A percentile compares a stretch with the other conserved stretches of the same genome.
phyloP scores from a whole-genome alignment of 2,888 invertebrate species.

The Synergus gifuensis region DNA sequence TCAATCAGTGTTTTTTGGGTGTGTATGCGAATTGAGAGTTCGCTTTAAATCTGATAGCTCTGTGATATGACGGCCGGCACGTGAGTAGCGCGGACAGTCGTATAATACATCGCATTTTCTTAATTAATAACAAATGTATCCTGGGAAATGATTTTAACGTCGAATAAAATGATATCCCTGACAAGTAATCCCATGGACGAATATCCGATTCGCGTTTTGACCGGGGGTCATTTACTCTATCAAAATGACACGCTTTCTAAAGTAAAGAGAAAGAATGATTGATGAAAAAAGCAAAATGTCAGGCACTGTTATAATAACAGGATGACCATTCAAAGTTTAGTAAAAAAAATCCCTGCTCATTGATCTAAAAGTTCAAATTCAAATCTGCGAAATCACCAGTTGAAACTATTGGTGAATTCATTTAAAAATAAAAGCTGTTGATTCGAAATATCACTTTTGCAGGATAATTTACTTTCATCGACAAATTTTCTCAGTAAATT shows the following conservation, averaged over 20 bases:
- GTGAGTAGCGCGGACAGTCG: constrained; percentile 4
- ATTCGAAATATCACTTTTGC: constrained; percentile 58
- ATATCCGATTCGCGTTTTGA: constrained; percentile 32
- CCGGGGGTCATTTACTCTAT: neutral
- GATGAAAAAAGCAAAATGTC: neutral
- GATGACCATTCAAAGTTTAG: neutral
- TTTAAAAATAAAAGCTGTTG: too few relatives aligned
- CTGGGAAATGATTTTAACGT: constrained; percentile 67
- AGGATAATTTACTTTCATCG: neutral
- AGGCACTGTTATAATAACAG: neutral
- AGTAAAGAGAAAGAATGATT: neutral
- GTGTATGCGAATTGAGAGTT: constrained; percentile 50
- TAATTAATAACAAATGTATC: constrained; percentile 74
- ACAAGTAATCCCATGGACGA: constrained; percentile 52
- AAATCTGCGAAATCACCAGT: too few relatives aligned
- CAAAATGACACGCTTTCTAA: neutral
- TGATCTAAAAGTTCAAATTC: neutral
- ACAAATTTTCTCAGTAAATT: neutral
- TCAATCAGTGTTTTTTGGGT: constrained; percentile 1
- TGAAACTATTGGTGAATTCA: too few relatives aligned
- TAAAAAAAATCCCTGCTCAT: too few relatives aligned
- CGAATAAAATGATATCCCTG: constrained; percentile 73
- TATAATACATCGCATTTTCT: constrained; percentile 64
- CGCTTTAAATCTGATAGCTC: constrained; percentile 70
- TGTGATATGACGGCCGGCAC: constrained; percentile 46